Conservation (phyloP, 2,888 invertebrate species). For the Elegia similella region DNA sequence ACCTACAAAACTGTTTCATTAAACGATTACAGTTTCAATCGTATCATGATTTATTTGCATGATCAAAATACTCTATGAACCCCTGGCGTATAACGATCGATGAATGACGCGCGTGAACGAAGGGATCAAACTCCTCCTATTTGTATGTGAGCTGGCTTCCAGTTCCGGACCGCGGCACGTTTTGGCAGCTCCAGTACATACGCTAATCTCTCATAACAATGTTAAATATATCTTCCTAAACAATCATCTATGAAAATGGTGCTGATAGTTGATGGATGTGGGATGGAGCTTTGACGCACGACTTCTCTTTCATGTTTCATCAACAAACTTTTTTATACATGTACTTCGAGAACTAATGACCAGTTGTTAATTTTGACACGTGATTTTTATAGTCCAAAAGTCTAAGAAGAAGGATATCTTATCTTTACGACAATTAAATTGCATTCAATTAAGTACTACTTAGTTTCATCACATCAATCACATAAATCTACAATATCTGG, state of each 20-base stretch:
- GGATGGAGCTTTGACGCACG: slow-evolving; percentile 18
- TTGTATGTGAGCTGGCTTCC: slow-evolving; percentile 47
- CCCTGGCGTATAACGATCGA: neutral
- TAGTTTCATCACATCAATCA: too few species aligned
- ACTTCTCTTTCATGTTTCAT: slow-evolving; percentile 6
- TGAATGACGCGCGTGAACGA: slow-evolving; percentile 32
- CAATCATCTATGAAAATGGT: slow-evolving; percentile 32
- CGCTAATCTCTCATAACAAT: slow-evolving; percentile 59
- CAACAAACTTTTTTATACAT: slow-evolving; percentile 8
- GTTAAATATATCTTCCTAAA: slow-evolving; percentile 46
- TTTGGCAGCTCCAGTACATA: slow-evolving; percentile 54
- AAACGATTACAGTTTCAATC: neutral
- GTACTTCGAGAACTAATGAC: neutral
- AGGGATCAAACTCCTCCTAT: slow-evolving; percentile 42
- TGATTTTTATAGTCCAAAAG: neutral
- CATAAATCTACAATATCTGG: too few species aligned
- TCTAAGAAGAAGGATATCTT: neutral
- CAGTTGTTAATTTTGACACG: neutral
- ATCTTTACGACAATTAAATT: neutral
- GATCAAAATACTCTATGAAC: slow-evolving; percentile 16
- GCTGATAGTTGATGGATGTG: slow-evolving; percentile 12
- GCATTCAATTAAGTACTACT: too few species aligned
- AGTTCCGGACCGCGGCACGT: slow-evolving; percentile 61
- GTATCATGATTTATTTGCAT: slow-evolving; percentile 11
- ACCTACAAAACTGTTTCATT: neutral